Evolutionary conservation across 2,888 invertebrate genomes (phyloP), one percentile per base, ranked within the genome.

Genomic region (Papilio demoleus): DNA sequence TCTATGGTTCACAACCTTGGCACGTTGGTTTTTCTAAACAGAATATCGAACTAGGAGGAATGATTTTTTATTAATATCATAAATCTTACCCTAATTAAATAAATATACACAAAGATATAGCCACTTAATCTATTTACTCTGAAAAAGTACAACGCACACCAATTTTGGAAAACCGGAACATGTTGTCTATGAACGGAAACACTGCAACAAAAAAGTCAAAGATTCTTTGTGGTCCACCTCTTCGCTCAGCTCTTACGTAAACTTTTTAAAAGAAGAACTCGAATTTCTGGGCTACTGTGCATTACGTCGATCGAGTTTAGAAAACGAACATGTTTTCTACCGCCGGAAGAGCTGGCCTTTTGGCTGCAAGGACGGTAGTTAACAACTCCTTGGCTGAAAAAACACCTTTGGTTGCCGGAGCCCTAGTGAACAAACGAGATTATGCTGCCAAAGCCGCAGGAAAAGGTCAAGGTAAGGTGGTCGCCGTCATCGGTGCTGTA

Each of bases 401-500:
- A 85, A 84, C 93, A 77, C 92, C 93, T 65, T 82, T 86, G 69
- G 81, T 84, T 70, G 88, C 85, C 74, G 93, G 84, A 75, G 89
- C 86, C 70, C 76, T 88, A 74, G 85, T 84, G 81, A 90, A 84
- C 80, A 90, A 88, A 80, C 85, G 90, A 76, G 87, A 90, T 75
- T 90, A 90, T 84, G 93, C 94, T 53, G 87, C 85, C 36, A 86
- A 87, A 79, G 76, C 74, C 47, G 86, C 78, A 19, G 79, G 84
- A 60, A 71, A 82, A 72, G 83, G 77, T 63, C 85, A 93, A 79
- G 97, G 97, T 78, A 94, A 93, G 86, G 94, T 99, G 74, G 96
- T 98, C 45, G 98, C 99, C 67, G 98, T 99, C 70, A 99, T 99
- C 87, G 99, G 99, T 95, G 98, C 99, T 86, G 99, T 99, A 47